A percentile compares a stretch with the other conserved stretches of the same genome.
These are phyloP conservation scores for Gasterosteus aculeatus DNA, from an alignment of 2,113 vertebrate genomes.

Conservation along the genomic window DNA sequence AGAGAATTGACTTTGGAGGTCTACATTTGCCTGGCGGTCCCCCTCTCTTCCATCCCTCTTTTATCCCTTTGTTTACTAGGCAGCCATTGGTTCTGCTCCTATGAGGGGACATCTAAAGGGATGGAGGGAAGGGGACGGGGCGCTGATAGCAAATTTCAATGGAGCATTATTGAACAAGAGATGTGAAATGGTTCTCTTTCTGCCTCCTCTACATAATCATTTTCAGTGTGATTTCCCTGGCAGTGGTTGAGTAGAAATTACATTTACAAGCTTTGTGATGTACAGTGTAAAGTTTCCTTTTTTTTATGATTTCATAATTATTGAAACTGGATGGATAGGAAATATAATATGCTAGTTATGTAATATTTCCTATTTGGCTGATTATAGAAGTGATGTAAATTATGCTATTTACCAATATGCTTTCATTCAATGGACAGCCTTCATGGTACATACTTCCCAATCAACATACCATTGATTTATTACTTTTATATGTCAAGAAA, in stretches of 20 bases:
- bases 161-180: conserved; percentile 57
- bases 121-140: conserved; percentile 44
- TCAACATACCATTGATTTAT: conserved; percentile 54
- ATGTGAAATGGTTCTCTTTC: conserved; percentile 60
- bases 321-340: conserved; percentile 70
- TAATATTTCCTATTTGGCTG: conserved; percentile 67
- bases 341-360: conserved; percentile 66
- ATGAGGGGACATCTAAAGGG: conserved; percentile 50
- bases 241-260: conserved; percentile 69
- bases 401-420: conserved; percentile 45
- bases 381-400: conserved; percentile 52
- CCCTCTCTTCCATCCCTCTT: conserved; percentile 52
- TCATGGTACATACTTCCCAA: conserved; percentile 44
- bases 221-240: conserved; percentile 69
- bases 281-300: conserved; percentile 79
- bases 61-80: conserved; percentile 58
- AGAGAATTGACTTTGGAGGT: conserved; percentile 57
- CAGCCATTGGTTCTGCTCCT: conserved; percentile 59
- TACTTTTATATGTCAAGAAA: conserved; percentile 69
- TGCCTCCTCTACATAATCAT: conserved; percentile 58
- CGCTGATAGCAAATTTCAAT: conserved; percentile 33
- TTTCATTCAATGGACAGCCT: conserved; percentile 50
- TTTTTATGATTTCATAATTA: conserved; percentile 67
- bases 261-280: conserved; percentile 74
- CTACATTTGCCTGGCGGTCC: conserved; percentile 35